Evolutionary conservation across 1,140 invertebrate genomes (phyloP).

Genomic region (Campoletis sonorensis): DNA sequence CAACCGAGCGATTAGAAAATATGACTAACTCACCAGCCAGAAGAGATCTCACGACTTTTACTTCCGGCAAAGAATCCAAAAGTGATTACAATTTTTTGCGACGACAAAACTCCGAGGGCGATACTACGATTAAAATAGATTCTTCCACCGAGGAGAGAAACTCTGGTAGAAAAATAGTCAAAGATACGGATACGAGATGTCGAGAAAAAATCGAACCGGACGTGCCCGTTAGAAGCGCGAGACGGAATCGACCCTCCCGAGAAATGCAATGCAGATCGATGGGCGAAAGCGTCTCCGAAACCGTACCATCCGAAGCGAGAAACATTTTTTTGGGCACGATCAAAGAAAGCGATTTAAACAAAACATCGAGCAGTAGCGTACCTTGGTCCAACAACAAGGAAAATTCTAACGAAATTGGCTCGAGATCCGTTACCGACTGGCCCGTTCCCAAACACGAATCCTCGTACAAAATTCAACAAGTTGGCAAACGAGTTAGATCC

Average conservation of each 20-base stretch:
- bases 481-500: constrained; percentile 75
- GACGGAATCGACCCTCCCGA: constrained; percentile 69
- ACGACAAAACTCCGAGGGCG: constrained; percentile 73
- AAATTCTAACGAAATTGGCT: constrained; percentile 55
- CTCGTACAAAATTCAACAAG: constrained; percentile 60
- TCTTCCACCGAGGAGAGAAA: constrained; percentile 39
- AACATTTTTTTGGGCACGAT: constrained; percentile 72
- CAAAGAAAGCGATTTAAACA: constrained; percentile 70
- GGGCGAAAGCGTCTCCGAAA: constrained; percentile 70
- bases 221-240: constrained; percentile 72
- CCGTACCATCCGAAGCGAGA: constrained; percentile 59
- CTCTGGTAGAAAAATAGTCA: constrained; percentile 46
- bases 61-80: constrained; percentile 52
- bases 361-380: constrained; percentile 55
- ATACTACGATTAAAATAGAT: constrained; percentile 59
- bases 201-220: constrained; percentile 72
- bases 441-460: constrained; percentile 70
- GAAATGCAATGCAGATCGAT: constrained; percentile 73
- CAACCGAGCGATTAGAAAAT: constrained; percentile 59
- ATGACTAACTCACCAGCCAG: constrained; percentile 50
- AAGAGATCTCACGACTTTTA: constrained; percentile 58
- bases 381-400: constrained; percentile 65
- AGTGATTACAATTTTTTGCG: constrained; percentile 65
- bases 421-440: constrained; percentile 72
- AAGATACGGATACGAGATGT: constrained; percentile 55